Conservation (phyloP, 1,140 invertebrate genomes). For the Druon quercuslanigerum region DNA sequence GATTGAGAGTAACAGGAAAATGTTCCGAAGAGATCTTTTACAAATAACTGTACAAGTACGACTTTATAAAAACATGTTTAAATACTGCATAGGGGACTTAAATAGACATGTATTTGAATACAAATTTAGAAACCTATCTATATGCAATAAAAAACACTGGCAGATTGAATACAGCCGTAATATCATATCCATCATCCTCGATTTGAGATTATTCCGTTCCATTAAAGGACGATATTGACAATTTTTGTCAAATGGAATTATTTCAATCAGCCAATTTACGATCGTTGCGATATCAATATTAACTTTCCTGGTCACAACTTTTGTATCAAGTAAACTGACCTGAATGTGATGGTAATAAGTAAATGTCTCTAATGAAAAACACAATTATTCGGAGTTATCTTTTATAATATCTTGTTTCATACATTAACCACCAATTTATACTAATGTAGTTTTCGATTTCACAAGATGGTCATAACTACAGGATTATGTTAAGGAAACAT, state of each 20-base stretch:
- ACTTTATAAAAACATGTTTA: no score
- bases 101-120: no score
- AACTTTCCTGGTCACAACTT: conserved; percentile 12
- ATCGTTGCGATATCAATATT: conserved; percentile 11
- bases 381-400: conserved; percentile 11
- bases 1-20: no score
- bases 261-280: conserved; percentile 18
- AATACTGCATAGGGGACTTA: no score
- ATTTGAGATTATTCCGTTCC: not conserved
- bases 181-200: not conserved
- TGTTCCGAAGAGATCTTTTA: no score
- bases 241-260: conserved; percentile 21
- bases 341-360: not conserved
- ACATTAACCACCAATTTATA: conserved; percentile 12
- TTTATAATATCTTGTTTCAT: conserved; percentile 20
- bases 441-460: not conserved
- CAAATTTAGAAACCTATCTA: no score
- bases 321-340: conserved; percentile 28
- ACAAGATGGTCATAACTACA: not conserved
- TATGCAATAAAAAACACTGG: no score
- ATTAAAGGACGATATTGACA: not conserved
- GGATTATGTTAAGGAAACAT: not conserved
- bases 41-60: no score
- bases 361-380: not conserved
- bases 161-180: not conserved